Evolutionary conservation across 2,113 vertebrate genomes (phyloP).

Genomic region (Passer domesticus): DNA sequence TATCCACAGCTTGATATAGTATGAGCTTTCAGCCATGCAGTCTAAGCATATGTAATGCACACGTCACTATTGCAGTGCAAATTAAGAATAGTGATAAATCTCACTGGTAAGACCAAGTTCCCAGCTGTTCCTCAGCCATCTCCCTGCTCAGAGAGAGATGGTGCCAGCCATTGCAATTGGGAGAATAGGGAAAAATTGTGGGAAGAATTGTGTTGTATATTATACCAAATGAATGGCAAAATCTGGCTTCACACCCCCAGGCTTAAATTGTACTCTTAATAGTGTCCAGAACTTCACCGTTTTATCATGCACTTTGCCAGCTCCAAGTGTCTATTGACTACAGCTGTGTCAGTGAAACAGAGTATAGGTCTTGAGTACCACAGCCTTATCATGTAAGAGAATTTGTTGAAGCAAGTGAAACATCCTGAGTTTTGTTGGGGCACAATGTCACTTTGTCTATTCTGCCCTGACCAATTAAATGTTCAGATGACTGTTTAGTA

Average conservation of each 20-base stretch:
- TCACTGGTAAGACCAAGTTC: neutral
- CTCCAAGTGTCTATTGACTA: neutral
- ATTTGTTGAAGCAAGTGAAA: neutral
- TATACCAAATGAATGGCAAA: neutral
- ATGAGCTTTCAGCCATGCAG: neutral
- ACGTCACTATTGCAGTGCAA: neutral
- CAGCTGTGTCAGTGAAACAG: neutral
- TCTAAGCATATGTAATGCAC: conserved; percentile 9
- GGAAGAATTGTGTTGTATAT: neutral
- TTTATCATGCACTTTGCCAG: neutral
- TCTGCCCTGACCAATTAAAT: neutral
- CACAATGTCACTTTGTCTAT: neutral
- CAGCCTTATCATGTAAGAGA: neutral
- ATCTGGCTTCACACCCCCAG: neutral
- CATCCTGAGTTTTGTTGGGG: neutral
- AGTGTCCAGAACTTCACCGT: neutral
- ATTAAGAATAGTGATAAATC: conserved; percentile 4
- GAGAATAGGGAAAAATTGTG: neutral
- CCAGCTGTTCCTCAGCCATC: conserved; percentile 14
- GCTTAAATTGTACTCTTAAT: neutral
- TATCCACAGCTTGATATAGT: neutral
- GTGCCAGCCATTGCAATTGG: neutral
- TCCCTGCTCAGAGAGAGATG: neutral
- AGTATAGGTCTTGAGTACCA: neutral
- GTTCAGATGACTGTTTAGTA: neutral